These are phyloP conservation scores for Sceliomorpha sp. DNA, from an alignment of 2,888 invertebrate genomes.

Conservation along the genomic window DNA sequence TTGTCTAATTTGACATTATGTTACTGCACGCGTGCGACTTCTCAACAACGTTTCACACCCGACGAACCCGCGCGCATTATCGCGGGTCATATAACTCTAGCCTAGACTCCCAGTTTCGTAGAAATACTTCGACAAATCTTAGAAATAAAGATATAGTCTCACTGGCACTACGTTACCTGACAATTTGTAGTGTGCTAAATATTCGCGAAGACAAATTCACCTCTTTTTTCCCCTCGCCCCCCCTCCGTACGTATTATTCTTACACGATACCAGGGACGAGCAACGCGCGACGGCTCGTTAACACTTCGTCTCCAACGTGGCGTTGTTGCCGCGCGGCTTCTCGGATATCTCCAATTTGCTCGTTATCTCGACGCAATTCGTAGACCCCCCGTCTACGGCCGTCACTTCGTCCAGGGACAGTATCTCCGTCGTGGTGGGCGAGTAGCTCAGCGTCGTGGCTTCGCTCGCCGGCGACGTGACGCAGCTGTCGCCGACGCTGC, in stretches of 20 bases:
- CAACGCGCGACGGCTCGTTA: conserved; percentile 31
- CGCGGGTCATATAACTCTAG: conserved; percentile 53
- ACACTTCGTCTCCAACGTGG: conserved; percentile 69
- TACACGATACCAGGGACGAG: conserved; percentile 36
- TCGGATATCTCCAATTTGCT: conserved; percentile 62
- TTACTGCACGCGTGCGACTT: conserved; percentile 64
- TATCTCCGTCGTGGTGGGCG: conserved; percentile 72
- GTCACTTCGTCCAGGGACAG: conserved; percentile 71
- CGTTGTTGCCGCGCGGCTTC: conserved; percentile 62
- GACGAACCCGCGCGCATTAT: conserved; percentile 36
- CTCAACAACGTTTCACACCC: conserved; percentile 60
- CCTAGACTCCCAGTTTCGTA: conserved; percentile 58
- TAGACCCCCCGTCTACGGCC: conserved; percentile 40
- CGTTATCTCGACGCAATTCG: conserved; percentile 43
- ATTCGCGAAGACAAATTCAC: conserved; percentile 36
- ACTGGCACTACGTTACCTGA: conserved; percentile 64
- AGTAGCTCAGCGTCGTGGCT: conserved; percentile 69
- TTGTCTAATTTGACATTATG: conserved; percentile 65
- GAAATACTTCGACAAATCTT: conserved; percentile 67
- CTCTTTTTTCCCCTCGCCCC: no score
- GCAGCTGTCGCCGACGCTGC: conserved; percentile 72
- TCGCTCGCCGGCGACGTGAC: conserved; percentile 75
- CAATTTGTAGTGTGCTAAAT: conserved; percentile 54
- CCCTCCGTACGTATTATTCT: no score
- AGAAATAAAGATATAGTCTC: conserved; percentile 65